phyloP scores from a whole-genome alignment of 1,140 invertebrate genomes.

The Halesus radiatus region DNA sequence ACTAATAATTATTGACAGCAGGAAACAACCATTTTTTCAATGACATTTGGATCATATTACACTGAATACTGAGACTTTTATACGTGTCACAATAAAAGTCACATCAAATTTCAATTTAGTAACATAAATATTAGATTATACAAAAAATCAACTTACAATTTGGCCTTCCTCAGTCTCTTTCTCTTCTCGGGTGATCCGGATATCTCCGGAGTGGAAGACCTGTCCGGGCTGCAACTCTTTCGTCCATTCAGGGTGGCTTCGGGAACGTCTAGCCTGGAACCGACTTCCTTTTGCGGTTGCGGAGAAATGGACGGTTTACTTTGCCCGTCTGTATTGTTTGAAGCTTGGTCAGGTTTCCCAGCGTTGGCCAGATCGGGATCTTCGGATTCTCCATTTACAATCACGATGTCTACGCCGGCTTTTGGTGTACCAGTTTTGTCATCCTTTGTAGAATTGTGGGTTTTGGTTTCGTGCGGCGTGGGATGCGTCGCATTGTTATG shows the following conservation, averaged over 20 bases:
- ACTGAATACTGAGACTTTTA: no score
- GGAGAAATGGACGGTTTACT: conserved; percentile 46
- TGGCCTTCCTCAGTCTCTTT: conserved; percentile 52
- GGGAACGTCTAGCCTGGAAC: conserved; percentile 50
- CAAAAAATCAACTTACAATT: conserved; percentile 39
- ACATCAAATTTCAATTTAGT: no score
- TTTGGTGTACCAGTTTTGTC: conserved; percentile 40
- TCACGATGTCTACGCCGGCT: conserved; percentile 55
- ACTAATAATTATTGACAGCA: no score
- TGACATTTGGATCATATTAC: no score
- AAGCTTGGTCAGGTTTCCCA: neutral
- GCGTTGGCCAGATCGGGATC: neutral
- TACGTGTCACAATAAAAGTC: no score
- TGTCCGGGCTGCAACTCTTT: conserved; percentile 47
- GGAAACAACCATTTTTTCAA: no score
- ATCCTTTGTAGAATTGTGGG: conserved; percentile 37
- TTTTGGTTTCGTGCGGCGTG: conserved; percentile 39
- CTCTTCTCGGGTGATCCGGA: conserved; percentile 40
- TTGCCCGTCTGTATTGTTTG: conserved; percentile 6
- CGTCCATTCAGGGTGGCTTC: conserved; percentile 51
- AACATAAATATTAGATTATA: no score
- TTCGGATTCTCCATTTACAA: conserved; percentile 37
- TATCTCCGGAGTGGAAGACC: conserved; percentile 51
- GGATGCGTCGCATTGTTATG: conserved; percentile 44
- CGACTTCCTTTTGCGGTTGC: conserved; percentile 34